Conservation (phyloP, 2,797 vertebrate species). For the Selene dorsalis region DNA sequence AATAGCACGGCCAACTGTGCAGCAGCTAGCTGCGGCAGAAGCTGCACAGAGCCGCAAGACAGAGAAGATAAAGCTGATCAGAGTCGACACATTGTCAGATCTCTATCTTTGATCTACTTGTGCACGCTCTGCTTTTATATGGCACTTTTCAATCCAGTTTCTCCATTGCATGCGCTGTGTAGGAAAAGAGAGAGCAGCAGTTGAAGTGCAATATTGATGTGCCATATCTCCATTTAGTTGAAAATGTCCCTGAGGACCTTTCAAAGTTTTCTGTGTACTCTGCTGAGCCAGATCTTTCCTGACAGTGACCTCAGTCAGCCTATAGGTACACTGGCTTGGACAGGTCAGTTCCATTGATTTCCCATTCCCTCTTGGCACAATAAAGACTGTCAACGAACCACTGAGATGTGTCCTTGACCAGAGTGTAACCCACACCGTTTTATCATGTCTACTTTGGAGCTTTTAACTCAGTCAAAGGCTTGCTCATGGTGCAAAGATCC, state of each 20-base stretch:
- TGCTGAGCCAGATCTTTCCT: conserved; percentile 84
- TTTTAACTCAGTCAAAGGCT: conserved; percentile 63
- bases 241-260: conserved; percentile 78
- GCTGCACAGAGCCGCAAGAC: conserved; percentile 45
- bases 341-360: conserved; percentile 84
- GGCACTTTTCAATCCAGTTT: conserved; percentile 38
- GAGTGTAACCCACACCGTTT: conserved; percentile 70
- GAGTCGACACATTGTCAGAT: conserved; percentile 71
- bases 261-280: conserved; percentile 83
- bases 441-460: conserved; percentile 59
- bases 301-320: conserved; percentile 83
- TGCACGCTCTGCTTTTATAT: conserved; percentile 42
- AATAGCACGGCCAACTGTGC: conserved; percentile 82
- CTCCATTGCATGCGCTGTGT: conserved; percentile 28
- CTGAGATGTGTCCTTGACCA: conserved; percentile 83
- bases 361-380: conserved; percentile 84
- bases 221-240: conserved; percentile 72
- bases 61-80: conserved; percentile 75
- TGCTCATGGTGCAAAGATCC: conserved; percentile 47
- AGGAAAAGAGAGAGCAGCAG: conserved; percentile 38
- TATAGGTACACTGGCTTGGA: conserved; percentile 83
- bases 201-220: conserved; percentile 67
- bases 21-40: conserved; percentile 61
- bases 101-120: conserved; percentile 77
- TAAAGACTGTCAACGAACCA: conserved; percentile 81